Evolutionary conservation across 2,888 invertebrate species (phyloP).

Genomic region (Trimorus sp.): DNA sequence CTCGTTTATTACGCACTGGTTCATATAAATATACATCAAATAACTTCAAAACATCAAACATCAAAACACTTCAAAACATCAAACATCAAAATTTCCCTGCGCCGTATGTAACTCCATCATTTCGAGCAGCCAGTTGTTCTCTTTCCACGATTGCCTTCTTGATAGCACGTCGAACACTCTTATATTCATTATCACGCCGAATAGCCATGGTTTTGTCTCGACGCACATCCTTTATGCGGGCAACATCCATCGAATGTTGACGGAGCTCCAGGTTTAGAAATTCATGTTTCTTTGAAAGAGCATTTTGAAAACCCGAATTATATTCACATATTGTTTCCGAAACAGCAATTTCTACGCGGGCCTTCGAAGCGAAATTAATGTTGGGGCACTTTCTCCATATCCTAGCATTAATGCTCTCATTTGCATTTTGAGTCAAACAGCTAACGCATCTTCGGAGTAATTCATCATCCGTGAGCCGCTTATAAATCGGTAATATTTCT

Average conservation of each 20-base stretch:
- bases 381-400: constrained; percentile 3
- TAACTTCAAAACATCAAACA: too few species aligned
- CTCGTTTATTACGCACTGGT: too few species aligned
- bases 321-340: constrained; percentile 4
- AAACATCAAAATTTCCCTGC: constrained; percentile 25
- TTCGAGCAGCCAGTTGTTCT: constrained; percentile 4
- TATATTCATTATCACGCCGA: constrained; percentile 1
- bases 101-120: constrained; percentile 24
- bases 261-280: background rate
- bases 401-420: background rate
- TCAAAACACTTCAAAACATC: too few species aligned
- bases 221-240: background rate
- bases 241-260: background rate
- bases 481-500: background rate
- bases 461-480: background rate
- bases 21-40: too few species aligned
- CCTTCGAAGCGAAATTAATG: background rate
- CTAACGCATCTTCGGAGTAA: background rate
- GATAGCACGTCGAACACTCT: background rate
- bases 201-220: constrained; percentile 7
- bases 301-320: constrained; percentile 4
- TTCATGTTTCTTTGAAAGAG: constrained; percentile 1
- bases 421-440: constrained; percentile 9
- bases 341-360: constrained; percentile 17
- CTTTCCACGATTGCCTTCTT: constrained; percentile 11